Conservation (phyloP, 2,113 vertebrate genomes). For the Puntigrus tetrazona region DNA sequence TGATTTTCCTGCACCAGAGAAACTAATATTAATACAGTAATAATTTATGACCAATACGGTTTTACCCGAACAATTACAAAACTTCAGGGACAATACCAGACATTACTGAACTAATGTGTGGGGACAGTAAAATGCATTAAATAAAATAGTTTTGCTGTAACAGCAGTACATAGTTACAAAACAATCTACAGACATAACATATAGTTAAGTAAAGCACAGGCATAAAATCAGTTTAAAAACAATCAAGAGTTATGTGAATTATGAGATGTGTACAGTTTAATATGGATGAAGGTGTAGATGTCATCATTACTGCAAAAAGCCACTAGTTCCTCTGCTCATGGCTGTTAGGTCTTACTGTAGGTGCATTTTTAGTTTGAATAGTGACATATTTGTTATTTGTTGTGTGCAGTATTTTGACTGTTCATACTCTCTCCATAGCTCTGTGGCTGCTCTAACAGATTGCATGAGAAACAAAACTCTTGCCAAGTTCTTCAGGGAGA, state of each 20-base stretch:
- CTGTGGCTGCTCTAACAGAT: conserved; percentile 84
- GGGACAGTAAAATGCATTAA: background rate
- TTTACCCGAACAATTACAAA: background rate
- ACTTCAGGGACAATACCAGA: background rate
- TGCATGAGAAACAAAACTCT: conserved; percentile 90
- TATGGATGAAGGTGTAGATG: background rate
- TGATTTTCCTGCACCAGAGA: background rate
- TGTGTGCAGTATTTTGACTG: background rate
- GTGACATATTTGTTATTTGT: conserved; percentile 22
- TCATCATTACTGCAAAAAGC: background rate
- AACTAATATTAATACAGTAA: background rate
- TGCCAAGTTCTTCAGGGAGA: conserved; percentile 87
- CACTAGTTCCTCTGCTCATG: background rate
- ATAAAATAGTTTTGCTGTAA: background rate
- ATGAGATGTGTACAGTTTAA: background rate
- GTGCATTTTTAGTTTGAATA: background rate
- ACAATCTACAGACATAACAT: too few relatives aligned
- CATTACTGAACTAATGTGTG: background rate
- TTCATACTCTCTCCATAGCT: conserved; percentile 70
- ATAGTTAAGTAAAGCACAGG: background rate
- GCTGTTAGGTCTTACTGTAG: background rate
- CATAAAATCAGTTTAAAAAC: background rate
- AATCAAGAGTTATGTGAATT: background rate
- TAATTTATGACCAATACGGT: background rate
- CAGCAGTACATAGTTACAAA: too few relatives aligned